These are phyloP conservation scores for Aviceda subcristata DNA, from an alignment of 2,113 vertebrate species.

Conservation along the genomic window DNA sequence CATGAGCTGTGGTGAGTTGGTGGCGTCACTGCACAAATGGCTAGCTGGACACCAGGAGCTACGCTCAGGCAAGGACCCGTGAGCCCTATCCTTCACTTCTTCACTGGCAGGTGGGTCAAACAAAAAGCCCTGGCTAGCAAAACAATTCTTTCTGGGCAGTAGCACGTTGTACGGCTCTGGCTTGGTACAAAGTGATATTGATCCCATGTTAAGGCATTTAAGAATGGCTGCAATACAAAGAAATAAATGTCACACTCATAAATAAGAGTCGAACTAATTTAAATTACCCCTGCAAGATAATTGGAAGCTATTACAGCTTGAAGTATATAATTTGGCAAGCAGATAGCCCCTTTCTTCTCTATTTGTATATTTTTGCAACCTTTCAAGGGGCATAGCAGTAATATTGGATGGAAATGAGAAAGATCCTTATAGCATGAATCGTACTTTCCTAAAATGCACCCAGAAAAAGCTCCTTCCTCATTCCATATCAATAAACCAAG, in stretches of 20 bases:
- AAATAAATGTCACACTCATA: constrained; percentile 41
- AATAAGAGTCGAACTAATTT: constrained; percentile 20
- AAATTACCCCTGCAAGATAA: constrained; percentile 21
- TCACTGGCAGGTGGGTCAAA: background rate
- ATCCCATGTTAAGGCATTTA: background rate
- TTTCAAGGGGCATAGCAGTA: background rate
- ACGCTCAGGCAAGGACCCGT: accelerated
- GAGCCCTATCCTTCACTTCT: background rate
- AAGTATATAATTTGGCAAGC: background rate
- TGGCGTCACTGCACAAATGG: background rate
- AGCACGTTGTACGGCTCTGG: background rate
- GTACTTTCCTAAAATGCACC: background rate
- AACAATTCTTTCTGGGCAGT: background rate
- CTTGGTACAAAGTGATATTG: constrained; percentile 14
- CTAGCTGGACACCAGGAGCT: background rate
- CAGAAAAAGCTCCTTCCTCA: background rate
- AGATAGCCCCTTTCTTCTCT: background rate
- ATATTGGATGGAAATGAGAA: background rate
- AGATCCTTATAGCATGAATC: background rate
- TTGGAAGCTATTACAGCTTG: background rate
- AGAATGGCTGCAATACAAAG: constrained; percentile 9
- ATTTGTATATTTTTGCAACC: background rate
- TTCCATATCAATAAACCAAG: background rate
- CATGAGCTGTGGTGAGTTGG: accelerated
- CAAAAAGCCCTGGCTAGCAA: background rate